These are phyloP conservation scores for Caradrina clavipalpis DNA, from an alignment of 2,888 invertebrate species.

Conservation along the genomic window DNA sequence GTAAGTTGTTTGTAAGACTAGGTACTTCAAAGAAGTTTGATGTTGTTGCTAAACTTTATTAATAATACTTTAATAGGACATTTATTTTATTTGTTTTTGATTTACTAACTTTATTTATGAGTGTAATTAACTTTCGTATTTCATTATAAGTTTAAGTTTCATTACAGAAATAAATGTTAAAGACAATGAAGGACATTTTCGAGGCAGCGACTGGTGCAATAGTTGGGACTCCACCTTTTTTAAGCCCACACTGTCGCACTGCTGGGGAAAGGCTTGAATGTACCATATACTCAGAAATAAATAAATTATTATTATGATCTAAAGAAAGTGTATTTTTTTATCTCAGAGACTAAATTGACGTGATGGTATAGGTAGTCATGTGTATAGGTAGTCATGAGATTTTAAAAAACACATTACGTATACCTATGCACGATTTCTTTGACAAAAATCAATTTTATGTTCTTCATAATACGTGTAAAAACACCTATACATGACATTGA, in stretches of 20 bases:
- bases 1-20: conserved; percentile 24
- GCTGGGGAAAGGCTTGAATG: too few relatives aligned
- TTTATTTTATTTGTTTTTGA: conserved; percentile 20
- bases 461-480: neutral
- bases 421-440: neutral
- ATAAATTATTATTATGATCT: too few relatives aligned
- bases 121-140: neutral
- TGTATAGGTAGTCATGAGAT: too few relatives aligned
- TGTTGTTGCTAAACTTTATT: conserved; percentile 33
- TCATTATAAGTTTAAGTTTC: too few relatives aligned
- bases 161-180: neutral
- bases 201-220: neutral
- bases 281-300: too few relatives aligned
- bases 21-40: conserved; percentile 13
- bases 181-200: neutral
- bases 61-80: conserved; percentile 33
- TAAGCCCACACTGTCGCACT: too few relatives aligned
- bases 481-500: neutral
- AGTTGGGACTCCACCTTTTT: too few relatives aligned
- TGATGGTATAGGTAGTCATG: too few relatives aligned
- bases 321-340: too few relatives aligned
- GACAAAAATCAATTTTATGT: neutral
- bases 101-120: conserved; percentile 1
- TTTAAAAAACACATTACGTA: too few relatives aligned
- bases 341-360: too few relatives aligned